Evolutionary conservation across 1,140 invertebrate genomes (phyloP), one percentile per base, ranked within the genome.

Genomic region (Caenorhabditis brenneri): DNA sequence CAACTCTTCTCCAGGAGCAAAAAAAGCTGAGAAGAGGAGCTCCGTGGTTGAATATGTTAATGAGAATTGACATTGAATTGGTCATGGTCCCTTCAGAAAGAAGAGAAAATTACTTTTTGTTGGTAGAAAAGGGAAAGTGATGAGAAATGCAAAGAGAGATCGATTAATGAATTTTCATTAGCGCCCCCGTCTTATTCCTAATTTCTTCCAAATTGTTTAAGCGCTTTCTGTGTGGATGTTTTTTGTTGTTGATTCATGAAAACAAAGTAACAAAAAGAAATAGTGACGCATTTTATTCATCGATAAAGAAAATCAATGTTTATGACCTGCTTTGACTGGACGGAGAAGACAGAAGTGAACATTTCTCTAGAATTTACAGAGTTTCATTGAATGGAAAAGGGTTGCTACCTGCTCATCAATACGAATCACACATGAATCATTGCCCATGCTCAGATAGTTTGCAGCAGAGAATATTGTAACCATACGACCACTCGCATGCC

Each of bases 401-500:
- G n/a, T n/a, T n/a, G 27, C 9, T 55, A 51, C 69, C 53, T 48
- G 42, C n/a, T 79, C 48, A 65, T 83, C 81, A 79, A 49, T 46
- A 29, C 48, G 55, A 48, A 53, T 19, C 6, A 84, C 31, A 53
- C 51, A 86, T 7, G 79, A 42, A 36, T 85, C 82, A 49, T 86
- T 86, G 10, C 48, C 69, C 79, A 85, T 86, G 51, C 87, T 86
- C 33, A 84, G 49, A 33, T 88, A 88, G 80, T 88, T 88, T 22
- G 86, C 85, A 19, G 87, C 87, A 24, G 86, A 86, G 48, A 88
- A 88, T 10, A 88, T 83, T 2, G 87, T 88, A 3, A 88, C 48
- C 24, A 88, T 48, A 3, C 84, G 74, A 0, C 86, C 81, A 15
- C 53, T 48, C 1, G 83, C 80, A 90, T 93, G 93, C 87, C 93